Base-by-base conservation (phyloP, 2,888 invertebrate species). In the Drosophila mettleri region DNA sequence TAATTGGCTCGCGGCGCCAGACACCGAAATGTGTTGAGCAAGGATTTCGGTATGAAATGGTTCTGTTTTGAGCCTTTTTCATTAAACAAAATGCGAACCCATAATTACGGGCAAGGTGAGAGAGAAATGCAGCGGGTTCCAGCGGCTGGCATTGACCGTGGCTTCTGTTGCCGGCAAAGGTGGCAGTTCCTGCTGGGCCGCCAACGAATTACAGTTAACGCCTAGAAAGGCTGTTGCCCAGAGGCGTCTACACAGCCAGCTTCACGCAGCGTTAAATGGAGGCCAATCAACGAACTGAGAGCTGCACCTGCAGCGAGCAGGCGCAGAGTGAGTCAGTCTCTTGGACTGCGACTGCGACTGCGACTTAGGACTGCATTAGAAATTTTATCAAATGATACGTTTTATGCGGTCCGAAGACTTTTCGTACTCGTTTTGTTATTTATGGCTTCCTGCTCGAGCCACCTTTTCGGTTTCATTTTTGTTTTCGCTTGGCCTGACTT, bases 251-350 rank as follows among this genome's bases (percentile, higher is more conserved):
- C 43, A 46, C 24, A 55, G 69, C 63, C 69, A 72, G 43, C 85
- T 84, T 84, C 85, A 86, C 89, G 85, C 85, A 84, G 85, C 87
- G 85, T 86, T 86, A 86, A 86, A 86, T 88, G 73, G 79, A 57
- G 58, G 69, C 81, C 85, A 85, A 88, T 88, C 85, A 88, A 69
- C 62, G 46, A 66, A 68, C 60, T 62, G 70, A 58, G 57, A 78
- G 29, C 67, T 80, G 87, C 85, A 85, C 84, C 85, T 88, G 85
- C 85, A 86, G 80, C 57, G 53, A 54, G 31, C 33, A 14, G 53
- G 12, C 39, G 34, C 24, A 39, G 24, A 20, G n/a, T 31, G 38
- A 61, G 43, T 48, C 36, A 52, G 29, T 49, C 39, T 38, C 41
- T 10, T 45, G n/a, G 39, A 51, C 41, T 29, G 49, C 43, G 10